Conservation (phyloP, 2,113 vertebrate genomes). For the Brachypteracias leptosomus region DNA sequence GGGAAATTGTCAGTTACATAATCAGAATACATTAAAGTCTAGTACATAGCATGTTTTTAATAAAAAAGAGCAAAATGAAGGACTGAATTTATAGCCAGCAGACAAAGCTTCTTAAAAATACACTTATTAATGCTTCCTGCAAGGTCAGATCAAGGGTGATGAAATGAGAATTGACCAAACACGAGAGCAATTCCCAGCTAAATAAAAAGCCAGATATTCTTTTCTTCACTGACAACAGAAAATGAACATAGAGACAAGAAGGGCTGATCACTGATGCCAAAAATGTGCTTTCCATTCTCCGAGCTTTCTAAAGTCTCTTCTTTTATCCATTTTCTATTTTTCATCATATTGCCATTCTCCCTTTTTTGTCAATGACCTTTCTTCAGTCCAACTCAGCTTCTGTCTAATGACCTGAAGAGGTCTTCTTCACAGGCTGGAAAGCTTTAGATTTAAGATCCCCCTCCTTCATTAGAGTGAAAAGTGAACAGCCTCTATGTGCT, state of each 20-base stretch:
- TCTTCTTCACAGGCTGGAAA: slow-evolving; percentile 79
- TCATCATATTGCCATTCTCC: slow-evolving; percentile 71
- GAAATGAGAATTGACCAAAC: slow-evolving; percentile 90
- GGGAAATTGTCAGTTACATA: slow-evolving; percentile 49
- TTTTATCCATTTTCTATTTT: slow-evolving; percentile 80
- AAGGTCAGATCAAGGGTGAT: slow-evolving; percentile 89
- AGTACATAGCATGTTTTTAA: slow-evolving; percentile 31
- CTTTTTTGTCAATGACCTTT: slow-evolving; percentile 82
- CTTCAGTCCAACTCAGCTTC: slow-evolving; percentile 77
- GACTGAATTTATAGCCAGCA: slow-evolving; percentile 74
- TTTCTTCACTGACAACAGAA: slow-evolving; percentile 77
- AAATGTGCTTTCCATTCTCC: slow-evolving; percentile 76
- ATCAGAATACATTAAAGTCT: slow-evolving; percentile 72
- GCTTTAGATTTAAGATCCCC: slow-evolving; percentile 81
- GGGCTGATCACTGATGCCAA: slow-evolving; percentile 73
- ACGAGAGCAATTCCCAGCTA: slow-evolving; percentile 79
- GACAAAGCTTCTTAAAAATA: slow-evolving; percentile 75
- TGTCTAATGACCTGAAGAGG: slow-evolving; percentile 82
- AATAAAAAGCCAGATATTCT: slow-evolving; percentile 76
- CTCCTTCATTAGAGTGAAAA: slow-evolving; percentile 82
- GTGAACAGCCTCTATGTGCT: slow-evolving; percentile 79
- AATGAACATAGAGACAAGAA: slow-evolving; percentile 77
- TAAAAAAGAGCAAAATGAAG: slow-evolving; percentile 71
- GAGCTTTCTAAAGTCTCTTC: slow-evolving; percentile 68
- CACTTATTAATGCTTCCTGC: slow-evolving; percentile 77